Evolutionary conservation across 2,113 vertebrate species (phyloP).

Genomic region (Nettapus auritus): DNA sequence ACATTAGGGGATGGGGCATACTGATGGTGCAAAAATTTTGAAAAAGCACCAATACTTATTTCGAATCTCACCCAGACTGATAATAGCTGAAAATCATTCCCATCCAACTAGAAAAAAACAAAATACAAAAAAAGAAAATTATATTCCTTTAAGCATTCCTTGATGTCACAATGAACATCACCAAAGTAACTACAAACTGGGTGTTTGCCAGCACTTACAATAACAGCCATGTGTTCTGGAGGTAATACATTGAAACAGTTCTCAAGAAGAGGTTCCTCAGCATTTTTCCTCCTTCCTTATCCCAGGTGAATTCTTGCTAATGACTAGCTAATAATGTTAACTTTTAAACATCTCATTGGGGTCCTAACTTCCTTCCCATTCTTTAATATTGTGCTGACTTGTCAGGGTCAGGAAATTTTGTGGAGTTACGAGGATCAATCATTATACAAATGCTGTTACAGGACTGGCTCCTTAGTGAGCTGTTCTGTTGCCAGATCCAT

Average conservation of each 20-base stretch:
- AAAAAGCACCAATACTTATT: background rate
- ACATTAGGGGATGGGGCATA: background rate
- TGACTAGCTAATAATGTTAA: background rate
- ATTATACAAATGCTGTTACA: background rate
- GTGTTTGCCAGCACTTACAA: background rate
- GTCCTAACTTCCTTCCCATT: background rate
- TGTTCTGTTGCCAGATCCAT: background rate
- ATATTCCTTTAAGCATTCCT: background rate
- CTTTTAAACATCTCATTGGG: background rate
- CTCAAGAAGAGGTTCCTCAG: background rate
- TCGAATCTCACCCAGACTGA: background rate
- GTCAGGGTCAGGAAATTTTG: background rate
- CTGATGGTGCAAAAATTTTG: background rate
- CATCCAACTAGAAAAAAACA: background rate
- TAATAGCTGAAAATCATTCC: background rate
- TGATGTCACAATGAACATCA: background rate
- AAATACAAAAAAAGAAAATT: background rate
- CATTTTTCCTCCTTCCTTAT: background rate
- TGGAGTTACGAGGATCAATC: background rate
- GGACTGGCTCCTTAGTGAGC: background rate
- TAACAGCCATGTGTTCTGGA: background rate
- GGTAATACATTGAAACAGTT: background rate
- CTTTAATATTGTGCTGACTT: background rate
- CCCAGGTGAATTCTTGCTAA: background rate
- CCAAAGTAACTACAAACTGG: background rate